These are phyloP conservation scores for Trichogramma pretiosum DNA, from an alignment of 1,140 invertebrate genomes.

Conservation along the genomic window DNA sequence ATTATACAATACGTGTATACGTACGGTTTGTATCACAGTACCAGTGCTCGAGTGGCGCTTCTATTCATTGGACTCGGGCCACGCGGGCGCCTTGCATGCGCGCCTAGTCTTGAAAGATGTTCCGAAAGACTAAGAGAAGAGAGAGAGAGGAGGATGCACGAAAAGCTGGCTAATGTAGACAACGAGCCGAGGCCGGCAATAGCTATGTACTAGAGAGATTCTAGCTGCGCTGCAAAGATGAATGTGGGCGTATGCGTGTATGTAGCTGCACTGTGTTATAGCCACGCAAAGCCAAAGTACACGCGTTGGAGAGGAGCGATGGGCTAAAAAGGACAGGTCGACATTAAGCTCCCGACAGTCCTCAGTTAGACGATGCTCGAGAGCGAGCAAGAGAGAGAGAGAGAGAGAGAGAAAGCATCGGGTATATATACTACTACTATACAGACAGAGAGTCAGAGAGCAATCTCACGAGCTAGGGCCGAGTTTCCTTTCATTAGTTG, in stretches of 20 bases:
- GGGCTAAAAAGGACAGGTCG: conserved; percentile 33
- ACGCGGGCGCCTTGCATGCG: too few species aligned
- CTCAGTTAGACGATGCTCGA: neutral
- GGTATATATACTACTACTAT: neutral
- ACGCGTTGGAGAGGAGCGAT: conserved; percentile 1
- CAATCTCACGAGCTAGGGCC: conserved; percentile 31
- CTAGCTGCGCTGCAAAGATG: too few species aligned
- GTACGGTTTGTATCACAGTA: too few species aligned
- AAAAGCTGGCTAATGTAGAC: too few species aligned
- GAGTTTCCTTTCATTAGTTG: conserved; percentile 47
- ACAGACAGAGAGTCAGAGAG: conserved; percentile 20
- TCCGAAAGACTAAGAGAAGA: too few species aligned
- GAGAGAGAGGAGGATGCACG: too few species aligned
- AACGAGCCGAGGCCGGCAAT: too few species aligned
- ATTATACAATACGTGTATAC: too few species aligned
- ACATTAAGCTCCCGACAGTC: conserved; percentile 30
- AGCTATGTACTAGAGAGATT: too few species aligned
- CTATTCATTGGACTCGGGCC: conserved; percentile 22
- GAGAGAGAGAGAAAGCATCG: conserved; percentile 4
- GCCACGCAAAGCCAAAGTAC: conserved; percentile 1
- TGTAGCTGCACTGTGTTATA: too few species aligned
- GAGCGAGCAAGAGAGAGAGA: conserved; percentile 1
- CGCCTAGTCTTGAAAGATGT: conserved; percentile 22
- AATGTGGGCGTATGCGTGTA: too few species aligned
- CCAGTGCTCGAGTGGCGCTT: too few species aligned